Conservation (phyloP, 2,888 invertebrate species). For the Nebria salina region DNA sequence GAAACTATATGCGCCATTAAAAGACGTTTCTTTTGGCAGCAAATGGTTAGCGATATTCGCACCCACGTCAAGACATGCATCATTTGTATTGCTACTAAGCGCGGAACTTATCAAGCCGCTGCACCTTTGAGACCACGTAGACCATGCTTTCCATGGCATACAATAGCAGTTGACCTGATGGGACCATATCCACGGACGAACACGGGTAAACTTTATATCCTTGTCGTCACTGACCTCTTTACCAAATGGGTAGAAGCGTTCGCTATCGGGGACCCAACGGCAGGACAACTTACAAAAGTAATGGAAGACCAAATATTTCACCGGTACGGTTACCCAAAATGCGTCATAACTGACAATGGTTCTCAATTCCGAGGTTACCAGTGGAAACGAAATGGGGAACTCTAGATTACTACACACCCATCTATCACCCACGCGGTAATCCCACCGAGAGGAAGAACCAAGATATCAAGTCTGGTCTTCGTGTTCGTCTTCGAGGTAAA, state of each 20-base stretch:
- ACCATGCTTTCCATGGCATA: not conserved
- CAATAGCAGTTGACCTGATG: too few relatives aligned
- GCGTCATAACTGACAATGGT: slow-evolving; percentile 41
- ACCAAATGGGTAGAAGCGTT: too few relatives aligned
- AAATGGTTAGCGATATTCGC: too few relatives aligned
- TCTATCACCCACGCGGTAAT: slow-evolving; percentile 51
- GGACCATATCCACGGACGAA: too few relatives aligned
- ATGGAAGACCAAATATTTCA: not conserved
- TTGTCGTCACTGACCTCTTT: too few relatives aligned
- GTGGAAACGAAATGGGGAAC: slow-evolving; percentile 18
- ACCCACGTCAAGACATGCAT: too few relatives aligned
- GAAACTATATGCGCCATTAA: not conserved
- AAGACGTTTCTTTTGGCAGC: too few relatives aligned
- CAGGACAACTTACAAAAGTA: too few relatives aligned
- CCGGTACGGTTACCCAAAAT: slow-evolving; percentile 8
- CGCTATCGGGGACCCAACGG: too few relatives aligned
- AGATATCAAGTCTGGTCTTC: slow-evolving; percentile 51
- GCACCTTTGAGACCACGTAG: not conserved
- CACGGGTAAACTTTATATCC: too few relatives aligned
- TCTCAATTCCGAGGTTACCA: slow-evolving; percentile 29
- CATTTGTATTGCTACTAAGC: too few relatives aligned
- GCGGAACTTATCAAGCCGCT: not conserved
- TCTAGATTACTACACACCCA: slow-evolving; percentile 44
- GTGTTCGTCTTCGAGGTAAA: slow-evolving; percentile 37
- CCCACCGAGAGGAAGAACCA: slow-evolving; percentile 51